Evolutionary conservation across 35 echinoderm and acorn worm genomes (phyloP), one percentile per base, ranked within the genome.

Genomic region (Nesometra sesokonis): DNA sequence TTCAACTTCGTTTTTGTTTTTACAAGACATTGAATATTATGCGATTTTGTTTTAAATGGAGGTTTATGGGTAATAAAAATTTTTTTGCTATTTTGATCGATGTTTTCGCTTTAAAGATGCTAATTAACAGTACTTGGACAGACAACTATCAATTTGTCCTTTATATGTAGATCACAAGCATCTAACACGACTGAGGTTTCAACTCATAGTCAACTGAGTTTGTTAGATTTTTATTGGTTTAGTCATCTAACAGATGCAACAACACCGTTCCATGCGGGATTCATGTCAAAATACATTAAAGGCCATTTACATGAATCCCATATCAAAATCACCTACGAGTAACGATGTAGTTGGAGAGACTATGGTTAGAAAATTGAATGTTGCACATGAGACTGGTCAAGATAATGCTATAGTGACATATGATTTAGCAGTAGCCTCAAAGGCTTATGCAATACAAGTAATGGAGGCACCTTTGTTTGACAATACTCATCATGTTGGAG

Each of bases 261-360:
- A 30, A 89, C 84, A 89, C 89, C 86, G 27, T 79, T 91, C 0
- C 84, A 89, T 86, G 77, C 77, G 32, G 93, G 93, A 77, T 95
- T 89, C 87, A 86, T 95, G 46, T 86, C 86, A 38, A 88, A 84
- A 36, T 86, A 83, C 67, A 95, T 89, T 32, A 77, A 83, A 30
- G 90, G 91, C 32, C 32, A 30, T 35, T 47, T 91, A 94, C 84
- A 94, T 91, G 93, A 86, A 94, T 46, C 93, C 93, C 15, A 94
- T 94, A 86, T 82, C 89, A 15, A 94, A 52, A 86, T 91, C 89
- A 37, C 93, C 93, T 47, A 95, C 93, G 0, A 95, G 91, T 79
- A 95, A 95, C 87, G 89, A 94, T 82, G 90, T 95, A 5, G 87
- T 91, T 36, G 86, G 79, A 47, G 89, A 94, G 36, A 95, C 86